Conservation (phyloP, 2,113 vertebrate genomes). For the Plecturocebus donacophilus region DNA sequence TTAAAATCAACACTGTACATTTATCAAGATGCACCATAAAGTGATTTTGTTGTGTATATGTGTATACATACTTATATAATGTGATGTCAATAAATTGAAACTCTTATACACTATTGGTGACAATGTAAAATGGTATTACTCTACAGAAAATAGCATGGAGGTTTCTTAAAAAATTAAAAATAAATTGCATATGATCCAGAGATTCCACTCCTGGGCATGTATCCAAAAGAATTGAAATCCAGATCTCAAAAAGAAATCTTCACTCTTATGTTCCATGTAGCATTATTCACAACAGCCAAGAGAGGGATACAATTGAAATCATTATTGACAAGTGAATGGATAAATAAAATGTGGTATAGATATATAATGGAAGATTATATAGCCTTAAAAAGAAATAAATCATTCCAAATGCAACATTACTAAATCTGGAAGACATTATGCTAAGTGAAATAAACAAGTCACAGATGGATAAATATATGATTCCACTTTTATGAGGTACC, state of each 20-base stretch:
- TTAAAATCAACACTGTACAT: no score
- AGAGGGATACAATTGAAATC: background rate
- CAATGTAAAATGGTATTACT: no score
- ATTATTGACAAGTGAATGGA: background rate
- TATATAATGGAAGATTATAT: background rate
- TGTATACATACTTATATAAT: no score
- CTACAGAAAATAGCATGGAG: no score
- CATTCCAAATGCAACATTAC: background rate
- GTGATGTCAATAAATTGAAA: no score
- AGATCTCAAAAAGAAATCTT: background rate
- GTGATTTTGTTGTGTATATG: no score
- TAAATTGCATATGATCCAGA: background rate
- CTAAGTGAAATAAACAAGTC: background rate
- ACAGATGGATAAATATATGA: background rate
- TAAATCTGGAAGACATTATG: background rate
- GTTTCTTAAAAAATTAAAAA: no score
- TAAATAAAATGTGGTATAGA: background rate
- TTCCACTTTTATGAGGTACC: background rate
- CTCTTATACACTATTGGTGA: no score
- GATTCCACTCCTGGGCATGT: background rate
- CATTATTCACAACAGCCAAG: background rate
- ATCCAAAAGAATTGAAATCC: background rate
- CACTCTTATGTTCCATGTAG: background rate
- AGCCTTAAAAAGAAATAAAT: background rate
- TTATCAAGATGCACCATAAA: no score